These are phyloP conservation scores for Oceanodroma tethys DNA, from an alignment of 2,113 vertebrate genomes.

Conservation along the genomic window DNA sequence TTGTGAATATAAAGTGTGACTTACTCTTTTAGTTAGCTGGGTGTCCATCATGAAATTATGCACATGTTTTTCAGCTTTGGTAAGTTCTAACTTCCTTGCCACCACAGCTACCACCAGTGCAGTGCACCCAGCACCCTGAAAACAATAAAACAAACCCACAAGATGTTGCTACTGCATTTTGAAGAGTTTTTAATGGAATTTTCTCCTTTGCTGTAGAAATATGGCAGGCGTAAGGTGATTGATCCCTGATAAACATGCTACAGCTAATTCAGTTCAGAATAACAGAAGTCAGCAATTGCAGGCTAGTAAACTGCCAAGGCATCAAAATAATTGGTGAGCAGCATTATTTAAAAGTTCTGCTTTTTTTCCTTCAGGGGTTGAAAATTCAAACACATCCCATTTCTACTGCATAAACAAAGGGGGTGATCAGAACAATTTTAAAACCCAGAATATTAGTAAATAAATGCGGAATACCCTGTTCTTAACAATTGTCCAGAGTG, in stretches of 20 bases:
- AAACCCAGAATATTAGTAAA: not conserved
- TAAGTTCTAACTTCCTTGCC: constrained; percentile 95
- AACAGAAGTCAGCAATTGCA: not conserved
- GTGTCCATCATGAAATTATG: constrained; percentile 99
- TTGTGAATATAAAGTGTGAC: constrained; percentile 34
- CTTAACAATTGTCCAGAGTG: not conserved
- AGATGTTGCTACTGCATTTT: constrained; percentile 14
- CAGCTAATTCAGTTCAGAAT: not conserved
- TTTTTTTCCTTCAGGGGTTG: not conserved
- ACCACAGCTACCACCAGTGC: constrained; percentile 99
- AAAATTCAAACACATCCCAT: not conserved
- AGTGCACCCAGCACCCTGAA: constrained; percentile 97
- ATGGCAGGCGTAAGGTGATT: not conserved
- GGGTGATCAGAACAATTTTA: not conserved
- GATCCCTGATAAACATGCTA: not conserved
- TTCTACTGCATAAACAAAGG: not conserved
- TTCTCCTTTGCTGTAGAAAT: not conserved
- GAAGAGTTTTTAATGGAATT: not conserved
- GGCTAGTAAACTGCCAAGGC: not conserved
- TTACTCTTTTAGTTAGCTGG: constrained; percentile 95
- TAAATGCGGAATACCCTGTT: not conserved
- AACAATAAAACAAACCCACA: constrained; percentile 58
- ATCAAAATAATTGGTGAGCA: not conserved
- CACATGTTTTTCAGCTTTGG: constrained; percentile 98
- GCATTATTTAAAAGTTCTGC: not conserved